These are phyloP conservation scores for Drosophila hamatofila DNA, from an alignment of 2,888 invertebrate genomes.

Conservation along the genomic window DNA sequence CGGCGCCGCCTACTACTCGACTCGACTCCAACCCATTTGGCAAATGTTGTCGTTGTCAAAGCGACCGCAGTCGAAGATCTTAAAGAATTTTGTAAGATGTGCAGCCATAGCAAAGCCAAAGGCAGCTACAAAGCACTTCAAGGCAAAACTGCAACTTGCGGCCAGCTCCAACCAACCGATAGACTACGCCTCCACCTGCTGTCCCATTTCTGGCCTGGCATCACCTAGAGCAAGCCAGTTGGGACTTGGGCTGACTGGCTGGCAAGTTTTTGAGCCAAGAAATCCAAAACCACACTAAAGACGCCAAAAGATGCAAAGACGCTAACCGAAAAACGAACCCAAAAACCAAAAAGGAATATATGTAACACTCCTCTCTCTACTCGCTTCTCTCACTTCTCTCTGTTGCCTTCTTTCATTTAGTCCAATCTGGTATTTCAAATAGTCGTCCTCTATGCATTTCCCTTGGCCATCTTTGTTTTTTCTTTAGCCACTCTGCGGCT, in stretches of 20 bases:
- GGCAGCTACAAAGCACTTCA: conserved; percentile 47
- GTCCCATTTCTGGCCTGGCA: background rate
- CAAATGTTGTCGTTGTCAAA: conserved; percentile 67
- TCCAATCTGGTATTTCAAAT: conserved; percentile 60
- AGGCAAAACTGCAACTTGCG: conserved; percentile 66
- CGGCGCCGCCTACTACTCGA: background rate
- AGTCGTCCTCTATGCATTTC: conserved; percentile 42
- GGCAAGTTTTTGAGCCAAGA: conserved; percentile 73
- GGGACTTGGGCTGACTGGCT: conserved; percentile 45
- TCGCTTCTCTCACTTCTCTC: background rate
- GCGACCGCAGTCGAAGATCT: conserved; percentile 82
- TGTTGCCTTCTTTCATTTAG: conserved; percentile 52
- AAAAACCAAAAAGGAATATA: conserved; percentile 51
- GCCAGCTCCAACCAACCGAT: conserved; percentile 21
- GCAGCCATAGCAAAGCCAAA: conserved; percentile 54
- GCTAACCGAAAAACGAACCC: conserved; percentile 51
- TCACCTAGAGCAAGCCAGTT: conserved; percentile 13
- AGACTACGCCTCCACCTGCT: conserved; percentile 1
- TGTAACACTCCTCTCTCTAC: background rate
- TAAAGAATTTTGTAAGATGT: conserved; percentile 77
- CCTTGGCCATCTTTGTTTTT: conserved; percentile 56
- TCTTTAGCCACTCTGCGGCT: conserved; percentile 49
- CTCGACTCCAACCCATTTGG: background rate
- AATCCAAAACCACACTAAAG: conserved; percentile 81
- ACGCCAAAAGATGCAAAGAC: conserved; percentile 72